phyloP scores from a whole-genome alignment of 2,888 invertebrate species.

The Phortica magna region DNA sequence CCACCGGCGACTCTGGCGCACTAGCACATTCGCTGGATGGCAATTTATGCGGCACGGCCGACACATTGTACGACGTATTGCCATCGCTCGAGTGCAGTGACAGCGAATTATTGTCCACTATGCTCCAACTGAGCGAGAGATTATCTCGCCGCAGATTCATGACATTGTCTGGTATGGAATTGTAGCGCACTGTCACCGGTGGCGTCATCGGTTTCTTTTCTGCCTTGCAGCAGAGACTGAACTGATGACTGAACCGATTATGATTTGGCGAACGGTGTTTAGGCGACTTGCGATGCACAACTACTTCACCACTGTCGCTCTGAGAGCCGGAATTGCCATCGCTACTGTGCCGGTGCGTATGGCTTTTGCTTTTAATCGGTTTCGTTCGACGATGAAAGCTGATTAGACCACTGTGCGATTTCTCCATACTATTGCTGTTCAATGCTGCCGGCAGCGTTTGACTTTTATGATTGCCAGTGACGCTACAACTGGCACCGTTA shows the following conservation, averaged over 20 bases:
- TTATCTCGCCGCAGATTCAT: constrained; percentile 65
- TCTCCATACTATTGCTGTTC: constrained; percentile 55
- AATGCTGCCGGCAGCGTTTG: constrained; percentile 63
- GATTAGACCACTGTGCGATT: constrained; percentile 68
- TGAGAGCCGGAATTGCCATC: constrained; percentile 59
- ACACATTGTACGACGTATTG: constrained; percentile 51
- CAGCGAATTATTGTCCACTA: constrained; percentile 65
- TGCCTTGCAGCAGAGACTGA: constrained; percentile 76
- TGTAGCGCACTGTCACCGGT: constrained; percentile 76
- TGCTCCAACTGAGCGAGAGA: constrained; percentile 68
- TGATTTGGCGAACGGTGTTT: constrained; percentile 74
- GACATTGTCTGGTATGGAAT: constrained; percentile 72
- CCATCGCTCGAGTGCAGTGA: constrained; percentile 68
- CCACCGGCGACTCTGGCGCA: constrained; percentile 76
- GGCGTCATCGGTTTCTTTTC: constrained; percentile 75
- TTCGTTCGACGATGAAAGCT: constrained; percentile 72
- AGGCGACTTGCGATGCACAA: constrained; percentile 67
- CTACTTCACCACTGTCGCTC: constrained; percentile 69
- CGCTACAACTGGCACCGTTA: constrained; percentile 37
- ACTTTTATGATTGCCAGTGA: constrained; percentile 59
- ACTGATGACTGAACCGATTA: constrained; percentile 77
- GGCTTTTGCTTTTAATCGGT: constrained; percentile 63
- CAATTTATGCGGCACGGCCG: constrained; percentile 52
- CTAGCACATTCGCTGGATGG: constrained; percentile 74
- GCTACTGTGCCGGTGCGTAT: constrained; percentile 66